Evolutionary conservation across 2,888 invertebrate species (phyloP), one percentile per base, ranked within the genome.

Genomic region (Acronicta psi): DNA sequence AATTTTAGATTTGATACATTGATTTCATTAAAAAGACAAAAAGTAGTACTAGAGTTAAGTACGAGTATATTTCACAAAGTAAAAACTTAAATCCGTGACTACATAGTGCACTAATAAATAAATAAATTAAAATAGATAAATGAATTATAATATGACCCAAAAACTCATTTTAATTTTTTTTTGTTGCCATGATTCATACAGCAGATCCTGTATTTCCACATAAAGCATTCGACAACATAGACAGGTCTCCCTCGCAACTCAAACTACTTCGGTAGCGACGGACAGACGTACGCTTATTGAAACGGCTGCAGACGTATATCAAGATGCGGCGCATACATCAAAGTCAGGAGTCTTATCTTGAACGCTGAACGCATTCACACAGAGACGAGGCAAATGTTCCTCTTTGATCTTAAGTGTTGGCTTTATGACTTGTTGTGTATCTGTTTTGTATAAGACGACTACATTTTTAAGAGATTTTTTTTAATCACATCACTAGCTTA

Each of bases 301-400:
- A 81, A 79, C 84, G 82, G 81, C 77, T 77, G 83, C 84, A 80
- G 74, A 84, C 82, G 86, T 85, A 83, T 75, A 86, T 89, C 89
- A 84, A 76, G 87, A 85, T 85, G 79, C 74, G 75, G 73, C 81
- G 85, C 85, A 83, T 87, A 79, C 88, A 88, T 90, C 90, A 90
- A 89, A 87, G 90, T 89, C 90, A 83, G 75, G 31, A 62, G 72
- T 75, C 81, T 85, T 90, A 89, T 89, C 66, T 60, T 64, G 69
- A 72, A 80, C 42, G 83, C 75, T 80, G 79, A 78, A 66, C 72
- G 78, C 74, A 65, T 81, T 84, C 80, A 83, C 82, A 80, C 82
- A 74, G 84, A 36, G 44, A 59, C 62, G 49, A 45, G 9, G 70
- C 71, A 62, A 62, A 52, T 73, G 77, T 67, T 67, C 63, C 59